Conservation (phyloP, 2,888 invertebrate species). For the Lasius fuliginosus region DNA sequence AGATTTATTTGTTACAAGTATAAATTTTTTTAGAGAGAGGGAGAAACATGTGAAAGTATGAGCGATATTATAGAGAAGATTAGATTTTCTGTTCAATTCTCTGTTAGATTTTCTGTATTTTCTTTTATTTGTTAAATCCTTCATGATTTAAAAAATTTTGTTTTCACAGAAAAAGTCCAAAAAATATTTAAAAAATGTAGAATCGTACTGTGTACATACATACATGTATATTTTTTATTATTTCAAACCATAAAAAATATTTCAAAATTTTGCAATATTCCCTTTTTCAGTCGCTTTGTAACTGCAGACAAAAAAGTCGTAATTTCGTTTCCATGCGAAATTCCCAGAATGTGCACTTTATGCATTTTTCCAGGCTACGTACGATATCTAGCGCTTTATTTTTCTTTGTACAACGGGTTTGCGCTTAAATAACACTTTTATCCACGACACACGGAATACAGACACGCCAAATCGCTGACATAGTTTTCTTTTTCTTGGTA, state of each 20-base stretch:
- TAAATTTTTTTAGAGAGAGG: not conserved
- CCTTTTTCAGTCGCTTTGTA: not conserved
- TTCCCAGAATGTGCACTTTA: not conserved
- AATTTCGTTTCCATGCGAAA: constrained; percentile 23
- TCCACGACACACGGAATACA: not conserved
- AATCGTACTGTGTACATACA: not conserved
- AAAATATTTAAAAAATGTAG: not conserved
- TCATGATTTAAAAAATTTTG: not conserved
- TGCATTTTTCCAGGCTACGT: constrained; percentile 21
- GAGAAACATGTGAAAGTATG: not conserved
- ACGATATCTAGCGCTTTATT: constrained; percentile 19
- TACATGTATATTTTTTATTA: not conserved
- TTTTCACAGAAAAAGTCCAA: not conserved
- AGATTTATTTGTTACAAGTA: not conserved
- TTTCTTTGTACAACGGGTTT: not conserved
- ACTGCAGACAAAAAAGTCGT: not conserved
- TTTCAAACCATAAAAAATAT: constrained; percentile 7
- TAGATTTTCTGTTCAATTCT: not conserved
- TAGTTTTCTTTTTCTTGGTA: constrained; percentile 31
- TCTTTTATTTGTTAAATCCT: not conserved
- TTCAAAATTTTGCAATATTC: constrained; percentile 2
- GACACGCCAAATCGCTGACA: constrained; percentile 4
- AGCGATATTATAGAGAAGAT: not conserved
- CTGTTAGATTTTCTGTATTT: not conserved
- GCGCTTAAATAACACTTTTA: constrained; percentile 38